Base-by-base conservation (phyloP, 2,888 invertebrate species). In the Pilophorus perplexus region DNA sequence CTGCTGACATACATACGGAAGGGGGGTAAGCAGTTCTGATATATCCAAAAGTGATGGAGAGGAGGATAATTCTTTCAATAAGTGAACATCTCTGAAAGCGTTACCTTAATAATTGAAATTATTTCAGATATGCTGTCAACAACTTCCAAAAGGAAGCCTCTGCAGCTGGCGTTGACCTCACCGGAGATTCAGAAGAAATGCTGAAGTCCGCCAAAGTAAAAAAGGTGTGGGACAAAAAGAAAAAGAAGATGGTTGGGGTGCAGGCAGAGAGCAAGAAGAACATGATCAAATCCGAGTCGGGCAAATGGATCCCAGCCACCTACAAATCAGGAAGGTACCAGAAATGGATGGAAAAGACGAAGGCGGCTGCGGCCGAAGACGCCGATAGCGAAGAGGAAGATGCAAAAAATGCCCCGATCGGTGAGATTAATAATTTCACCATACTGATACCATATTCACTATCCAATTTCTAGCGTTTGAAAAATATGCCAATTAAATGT, bases 221-320 rank as follows among this genome's bases (percentile, higher is more conserved):
- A 50, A 85, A 86, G 75, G 87, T 85, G 75, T 96, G 98, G 98
- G 97, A 98, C 80, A 83, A 94, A 54, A 93, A 94, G 76, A 88
- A 90, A 78, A 98, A 97, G 83, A 96, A 93, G 80, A 95, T 93
- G 87, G 87, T 98, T 28, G 82, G 85, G 23, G 82, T 84, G 1
- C 82, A 83, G 70, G 81, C 81, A 69, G 87, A 87, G 76, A 73
- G 79, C 74, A 70, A 68, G 64, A 73, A 55, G 28, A 68, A 68
- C 64, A 92, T 89, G 79, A 95, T 99, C 71, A 87, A 88, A 73
- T 97, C 97, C 0, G 99, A 99, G 79, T 94, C 94, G 68, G 99
- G 97, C 16, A 87, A 84, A 0, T 92, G 93, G 85, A 93, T 99
- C 73, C 89, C 96, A 0, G 93, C 96, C 0, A 88, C 91, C 0